These are phyloP conservation scores for Ia io DNA, from an alignment of 2,113 vertebrate genomes.

Conservation along the genomic window DNA sequence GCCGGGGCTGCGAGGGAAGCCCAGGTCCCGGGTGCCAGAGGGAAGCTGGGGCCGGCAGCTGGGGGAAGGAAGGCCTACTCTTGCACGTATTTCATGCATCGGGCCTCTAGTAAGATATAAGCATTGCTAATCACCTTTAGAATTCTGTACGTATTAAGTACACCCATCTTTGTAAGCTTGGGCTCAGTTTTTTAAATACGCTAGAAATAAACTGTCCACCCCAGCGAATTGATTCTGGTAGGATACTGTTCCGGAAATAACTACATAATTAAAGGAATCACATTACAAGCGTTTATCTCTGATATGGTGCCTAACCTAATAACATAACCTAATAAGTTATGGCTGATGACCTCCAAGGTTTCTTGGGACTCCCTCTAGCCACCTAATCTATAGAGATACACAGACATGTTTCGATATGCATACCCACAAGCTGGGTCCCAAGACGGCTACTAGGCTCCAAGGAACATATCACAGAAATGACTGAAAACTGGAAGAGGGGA, in stretches of 20 bases:
- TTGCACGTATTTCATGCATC: no score
- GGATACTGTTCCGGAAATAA: constrained; percentile 12
- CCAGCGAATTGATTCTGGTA: constrained; percentile 1
- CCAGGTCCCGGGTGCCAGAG: no score
- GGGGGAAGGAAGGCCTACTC: no score
- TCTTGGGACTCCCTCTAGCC: neutral
- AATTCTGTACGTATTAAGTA: neutral
- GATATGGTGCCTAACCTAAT: neutral
- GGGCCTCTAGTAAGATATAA: neutral
- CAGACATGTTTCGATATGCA: neutral
- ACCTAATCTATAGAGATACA: neutral
- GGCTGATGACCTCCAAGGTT: neutral
- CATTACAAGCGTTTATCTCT: neutral
- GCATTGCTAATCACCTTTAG: neutral
- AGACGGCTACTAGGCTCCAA: neutral
- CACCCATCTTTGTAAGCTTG: neutral
- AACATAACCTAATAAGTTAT: neutral
- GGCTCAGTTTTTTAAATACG: neutral
- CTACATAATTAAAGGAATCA: neutral
- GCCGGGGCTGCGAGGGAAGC: no score
- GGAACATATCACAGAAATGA: neutral
- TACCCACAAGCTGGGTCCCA: neutral
- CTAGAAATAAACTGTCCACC: neutral
- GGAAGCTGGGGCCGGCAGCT: no score
- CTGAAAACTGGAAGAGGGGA: neutral